These are phyloP conservation scores for Ypsolopha sequella DNA, from an alignment of 2,888 invertebrate species.

Conservation along the genomic window DNA sequence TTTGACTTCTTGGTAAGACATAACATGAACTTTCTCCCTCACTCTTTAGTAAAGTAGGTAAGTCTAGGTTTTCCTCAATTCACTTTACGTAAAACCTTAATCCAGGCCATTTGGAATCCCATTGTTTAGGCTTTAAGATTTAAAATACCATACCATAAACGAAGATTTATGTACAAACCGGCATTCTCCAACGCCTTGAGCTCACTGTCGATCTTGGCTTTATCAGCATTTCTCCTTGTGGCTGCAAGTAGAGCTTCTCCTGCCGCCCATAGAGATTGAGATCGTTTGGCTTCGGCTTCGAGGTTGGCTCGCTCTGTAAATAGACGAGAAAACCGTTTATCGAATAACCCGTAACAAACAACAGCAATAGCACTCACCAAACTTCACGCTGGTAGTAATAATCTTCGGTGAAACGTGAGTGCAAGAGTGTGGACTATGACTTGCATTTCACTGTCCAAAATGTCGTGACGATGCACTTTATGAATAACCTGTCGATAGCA, in stretches of 20 bases:
- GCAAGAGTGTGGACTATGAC: too few relatives aligned
- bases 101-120: not conserved
- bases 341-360: not conserved
- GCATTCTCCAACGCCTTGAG: slow-evolving; percentile 81
- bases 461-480: too few relatives aligned
- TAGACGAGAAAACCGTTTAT: not conserved
- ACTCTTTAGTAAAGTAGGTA: too few relatives aligned
- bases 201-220: slow-evolving; percentile 76
- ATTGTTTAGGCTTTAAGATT: not conserved
- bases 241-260: slow-evolving; percentile 88
- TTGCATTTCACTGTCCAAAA: too few relatives aligned
- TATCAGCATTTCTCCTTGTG: slow-evolving; percentile 72
- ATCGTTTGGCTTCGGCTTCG: slow-evolving; percentile 80
- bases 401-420: too few relatives aligned
- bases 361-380: too few relatives aligned
- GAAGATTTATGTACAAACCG: slow-evolving; percentile 35
- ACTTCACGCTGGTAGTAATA: too few relatives aligned
- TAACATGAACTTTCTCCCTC: too few relatives aligned
- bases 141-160: too few relatives aligned
- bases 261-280: slow-evolving; percentile 94
- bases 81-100: not conserved
- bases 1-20: too few relatives aligned
- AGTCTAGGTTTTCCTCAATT: too few relatives aligned
- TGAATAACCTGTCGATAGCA: too few relatives aligned
- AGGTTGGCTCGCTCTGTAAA: slow-evolving; percentile 75